These are phyloP conservation scores for Pegoplata infirma DNA, from an alignment of 2,888 invertebrate genomes.

Conservation along the genomic window DNA sequence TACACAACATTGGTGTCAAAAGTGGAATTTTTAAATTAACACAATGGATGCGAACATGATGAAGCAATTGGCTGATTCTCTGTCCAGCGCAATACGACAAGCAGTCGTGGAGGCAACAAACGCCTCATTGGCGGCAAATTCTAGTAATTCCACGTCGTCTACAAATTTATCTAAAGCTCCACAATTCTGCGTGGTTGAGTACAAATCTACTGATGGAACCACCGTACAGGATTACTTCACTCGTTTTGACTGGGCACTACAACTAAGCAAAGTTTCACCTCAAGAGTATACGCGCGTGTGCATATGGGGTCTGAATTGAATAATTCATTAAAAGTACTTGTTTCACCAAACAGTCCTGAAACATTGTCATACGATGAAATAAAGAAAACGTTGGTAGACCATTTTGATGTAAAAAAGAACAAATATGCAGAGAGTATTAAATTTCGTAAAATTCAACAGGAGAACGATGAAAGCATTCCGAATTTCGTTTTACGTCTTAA, in stretches of 20 bases:
- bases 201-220: not conserved
- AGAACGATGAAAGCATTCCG: too few species aligned
- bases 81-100: slow-evolving; percentile 9
- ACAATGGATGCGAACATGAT: not conserved
- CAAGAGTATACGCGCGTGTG: slow-evolving; percentile 45
- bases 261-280: slow-evolving; percentile 32
- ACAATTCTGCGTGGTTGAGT: slow-evolving; percentile 37
- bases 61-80: slow-evolving; percentile 17
- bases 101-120: slow-evolving; percentile 31
- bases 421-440: too few species aligned
- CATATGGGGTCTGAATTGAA: slow-evolving; percentile 57
- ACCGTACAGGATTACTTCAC: slow-evolving; percentile 50
- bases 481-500: too few species aligned
- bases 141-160: too few species aligned
- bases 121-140: not conserved
- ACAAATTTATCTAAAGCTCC: not conserved
- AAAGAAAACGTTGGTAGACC: too few species aligned
- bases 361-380: too few species aligned
- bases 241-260: slow-evolving; percentile 43
- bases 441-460: too few species aligned
- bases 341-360: too few species aligned
- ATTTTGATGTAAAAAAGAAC: too few species aligned
- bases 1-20: slow-evolving; percentile 24
- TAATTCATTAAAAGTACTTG: too few species aligned
- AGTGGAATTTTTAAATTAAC: slow-evolving; percentile 1